phyloP scores from a whole-genome alignment of 2,888 invertebrate genomes.

The Apotomis betuletana region DNA sequence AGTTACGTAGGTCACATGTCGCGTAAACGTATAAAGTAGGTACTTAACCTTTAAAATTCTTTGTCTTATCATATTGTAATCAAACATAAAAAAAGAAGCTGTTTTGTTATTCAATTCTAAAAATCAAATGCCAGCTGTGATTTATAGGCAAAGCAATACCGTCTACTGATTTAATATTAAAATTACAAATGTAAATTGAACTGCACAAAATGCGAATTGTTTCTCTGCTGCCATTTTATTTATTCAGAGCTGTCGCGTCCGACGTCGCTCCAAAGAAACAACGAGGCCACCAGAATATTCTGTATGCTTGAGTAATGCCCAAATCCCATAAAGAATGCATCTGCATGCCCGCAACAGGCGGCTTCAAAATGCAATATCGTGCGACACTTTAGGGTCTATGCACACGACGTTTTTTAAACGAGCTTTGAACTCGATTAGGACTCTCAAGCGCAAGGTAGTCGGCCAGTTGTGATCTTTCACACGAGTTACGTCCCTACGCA shows the following conservation, averaged over 20 bases:
- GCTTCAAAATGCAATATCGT: slow-evolving; percentile 46
- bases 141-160: slow-evolving; percentile 25
- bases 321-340: slow-evolving; percentile 69
- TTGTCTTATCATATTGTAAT: background rate
- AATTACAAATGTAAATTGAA: slow-evolving; percentile 41
- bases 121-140: slow-evolving; percentile 22
- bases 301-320: slow-evolving; percentile 70
- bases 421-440: too few species aligned
- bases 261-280: slow-evolving; percentile 58
- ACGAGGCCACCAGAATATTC: slow-evolving; percentile 66
- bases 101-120: slow-evolving; percentile 20
- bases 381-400: slow-evolving; percentile 31
- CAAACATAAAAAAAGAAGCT: background rate
- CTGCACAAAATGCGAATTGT: slow-evolving; percentile 53
- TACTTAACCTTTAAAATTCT: too few species aligned
- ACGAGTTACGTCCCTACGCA: too few species aligned
- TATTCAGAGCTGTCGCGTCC: slow-evolving; percentile 62
- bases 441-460: too few species aligned
- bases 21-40: too few species aligned
- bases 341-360: slow-evolving; percentile 65
- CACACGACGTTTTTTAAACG: too few species aligned
- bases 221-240: slow-evolving; percentile 64
- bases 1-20: too few species aligned
- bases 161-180: slow-evolving; percentile 40
- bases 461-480: too few species aligned